Evolutionary conservation across 1,140 invertebrate species (phyloP).

Genomic region (Drosophila mayri): DNA sequence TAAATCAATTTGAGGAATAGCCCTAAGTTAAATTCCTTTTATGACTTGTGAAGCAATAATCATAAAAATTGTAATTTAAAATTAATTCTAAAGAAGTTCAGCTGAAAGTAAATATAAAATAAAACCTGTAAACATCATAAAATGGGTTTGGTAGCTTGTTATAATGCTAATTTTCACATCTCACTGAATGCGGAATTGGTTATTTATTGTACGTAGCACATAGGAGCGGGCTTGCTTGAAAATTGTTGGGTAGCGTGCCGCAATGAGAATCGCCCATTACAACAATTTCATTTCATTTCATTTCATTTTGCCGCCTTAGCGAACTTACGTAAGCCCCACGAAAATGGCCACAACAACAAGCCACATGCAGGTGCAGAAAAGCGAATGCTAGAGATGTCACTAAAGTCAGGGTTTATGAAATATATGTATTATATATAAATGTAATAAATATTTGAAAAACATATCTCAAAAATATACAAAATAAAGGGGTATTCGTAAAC

Average conservation of each 20-base stretch:
- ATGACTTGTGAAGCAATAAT: not conserved
- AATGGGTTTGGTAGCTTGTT: too few relatives aligned
- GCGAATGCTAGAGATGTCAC: constrained; percentile 33
- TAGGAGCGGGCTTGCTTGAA: not conserved
- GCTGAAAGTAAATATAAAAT: not conserved
- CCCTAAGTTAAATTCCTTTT: too few relatives aligned
- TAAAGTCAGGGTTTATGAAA: not conserved
- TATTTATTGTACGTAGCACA: constrained; percentile 9
- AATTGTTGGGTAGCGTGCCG: constrained; percentile 60
- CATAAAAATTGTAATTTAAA: too few relatives aligned
- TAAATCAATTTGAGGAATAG: too few relatives aligned
- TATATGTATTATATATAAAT: too few relatives aligned
- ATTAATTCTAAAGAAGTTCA: rapidly evolving
- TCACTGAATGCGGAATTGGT: constrained; percentile 6
- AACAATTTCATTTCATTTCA: constrained; percentile 82
- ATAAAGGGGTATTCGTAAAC: not conserved
- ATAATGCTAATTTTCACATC: constrained; percentile 8
- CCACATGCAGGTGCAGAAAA: constrained; percentile 45
- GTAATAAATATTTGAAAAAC: too few relatives aligned
- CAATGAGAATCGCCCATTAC: constrained; percentile 80
- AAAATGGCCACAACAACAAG: constrained; percentile 37
- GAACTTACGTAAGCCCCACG: constrained; percentile 72
- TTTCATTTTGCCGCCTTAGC: constrained; percentile 76
- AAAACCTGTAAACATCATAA: not conserved
- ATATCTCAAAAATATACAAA: not conserved